Percentiles rank a stretch among this genome's conserved stretches.
These are phyloP conservation scores for Ormyrus nitidulus DNA, from an alignment of 2,888 invertebrate species.

Conservation along the genomic window DNA sequence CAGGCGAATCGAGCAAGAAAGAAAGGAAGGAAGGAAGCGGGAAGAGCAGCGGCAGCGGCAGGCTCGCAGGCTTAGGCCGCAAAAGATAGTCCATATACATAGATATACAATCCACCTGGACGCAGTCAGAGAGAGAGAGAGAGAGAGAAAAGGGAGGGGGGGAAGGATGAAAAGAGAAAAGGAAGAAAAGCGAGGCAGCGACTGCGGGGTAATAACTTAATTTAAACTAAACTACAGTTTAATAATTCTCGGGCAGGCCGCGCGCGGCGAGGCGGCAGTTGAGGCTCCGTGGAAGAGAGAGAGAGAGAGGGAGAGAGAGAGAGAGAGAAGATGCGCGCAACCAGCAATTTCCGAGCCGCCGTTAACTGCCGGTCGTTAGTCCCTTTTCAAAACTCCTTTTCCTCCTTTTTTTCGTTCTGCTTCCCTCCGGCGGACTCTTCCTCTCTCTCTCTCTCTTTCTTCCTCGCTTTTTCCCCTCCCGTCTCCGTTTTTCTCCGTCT, in stretches of 20 bases:
- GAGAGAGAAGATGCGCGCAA: conserved; percentile 70
- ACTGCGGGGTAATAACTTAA: conserved; percentile 74
- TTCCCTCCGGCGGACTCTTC: conserved; percentile 29
- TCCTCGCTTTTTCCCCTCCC: not conserved
- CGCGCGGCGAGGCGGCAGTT: conserved; percentile 46
- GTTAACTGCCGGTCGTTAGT: conserved; percentile 76
- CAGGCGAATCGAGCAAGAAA: not conserved
- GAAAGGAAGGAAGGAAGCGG: conserved; percentile 25
- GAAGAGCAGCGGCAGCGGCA: not conserved
- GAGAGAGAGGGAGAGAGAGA: conserved; percentile 33
- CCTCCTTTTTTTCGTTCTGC: conserved; percentile 52
- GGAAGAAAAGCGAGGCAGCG: conserved; percentile 67
- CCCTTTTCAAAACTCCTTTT: conserved; percentile 75
- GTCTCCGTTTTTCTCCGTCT: conserved; percentile 11
- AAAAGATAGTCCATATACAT: conserved; percentile 11
- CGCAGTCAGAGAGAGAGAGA: conserved; percentile 26
- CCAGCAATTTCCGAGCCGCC: conserved; percentile 76
- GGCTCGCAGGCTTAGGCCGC: not conserved
- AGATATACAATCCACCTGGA: conserved; percentile 5
- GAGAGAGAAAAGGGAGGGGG: conserved; percentile 30
- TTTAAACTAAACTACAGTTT: conserved; percentile 77
- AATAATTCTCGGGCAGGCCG: conserved; percentile 74
- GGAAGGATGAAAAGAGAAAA: conserved; percentile 49
- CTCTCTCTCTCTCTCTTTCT: not conserved
- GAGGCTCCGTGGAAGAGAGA: not conserved